Evolutionary conservation across 2,888 invertebrate species (phyloP).

Genomic region (Eucriotettix oculatus): DNA sequence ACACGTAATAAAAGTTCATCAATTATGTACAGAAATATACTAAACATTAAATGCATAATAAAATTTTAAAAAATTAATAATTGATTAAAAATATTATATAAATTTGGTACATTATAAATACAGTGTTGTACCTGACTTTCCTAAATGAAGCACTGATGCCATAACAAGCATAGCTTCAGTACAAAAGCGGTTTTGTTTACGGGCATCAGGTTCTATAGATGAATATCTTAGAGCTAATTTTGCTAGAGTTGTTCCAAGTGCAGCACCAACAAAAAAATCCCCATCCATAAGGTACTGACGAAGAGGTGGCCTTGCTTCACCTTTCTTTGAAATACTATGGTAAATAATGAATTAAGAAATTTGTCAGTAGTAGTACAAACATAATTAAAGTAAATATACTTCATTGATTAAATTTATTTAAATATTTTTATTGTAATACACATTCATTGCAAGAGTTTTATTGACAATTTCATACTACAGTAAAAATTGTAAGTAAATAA

Average conservation of each 20-base stretch:
- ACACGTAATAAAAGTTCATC: no score
- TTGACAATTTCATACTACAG: no score
- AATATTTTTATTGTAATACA: no score
- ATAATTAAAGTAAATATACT: neutral
- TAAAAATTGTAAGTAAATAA: no score
- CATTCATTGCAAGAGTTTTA: no score
- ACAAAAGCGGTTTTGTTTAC: slow-evolving; percentile 39
- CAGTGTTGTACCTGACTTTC: slow-evolving; percentile 44
- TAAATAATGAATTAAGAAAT: neutral
- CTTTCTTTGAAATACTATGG: slow-evolving; percentile 31
- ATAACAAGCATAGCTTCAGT: slow-evolving; percentile 79
- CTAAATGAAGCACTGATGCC: slow-evolving; percentile 70
- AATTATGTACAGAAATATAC: no score
- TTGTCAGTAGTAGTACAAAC: neutral
- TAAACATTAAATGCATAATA: no score
- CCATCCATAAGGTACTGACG: slow-evolving; percentile 82
- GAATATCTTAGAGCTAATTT: slow-evolving; percentile 70
- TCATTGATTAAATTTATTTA: no score
- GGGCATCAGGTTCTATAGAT: slow-evolving; percentile 26
- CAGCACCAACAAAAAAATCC: slow-evolving; percentile 90
- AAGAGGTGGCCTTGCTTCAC: slow-evolving; percentile 58
- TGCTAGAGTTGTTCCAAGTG: slow-evolving; percentile 76
- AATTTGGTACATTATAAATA: no score
- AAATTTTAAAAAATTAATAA: no score
- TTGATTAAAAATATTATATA: no score